Evolutionary conservation across 2,888 invertebrate genomes (phyloP), one percentile per base, ranked within the genome.

Genomic region (Cephus pygmeus): DNA sequence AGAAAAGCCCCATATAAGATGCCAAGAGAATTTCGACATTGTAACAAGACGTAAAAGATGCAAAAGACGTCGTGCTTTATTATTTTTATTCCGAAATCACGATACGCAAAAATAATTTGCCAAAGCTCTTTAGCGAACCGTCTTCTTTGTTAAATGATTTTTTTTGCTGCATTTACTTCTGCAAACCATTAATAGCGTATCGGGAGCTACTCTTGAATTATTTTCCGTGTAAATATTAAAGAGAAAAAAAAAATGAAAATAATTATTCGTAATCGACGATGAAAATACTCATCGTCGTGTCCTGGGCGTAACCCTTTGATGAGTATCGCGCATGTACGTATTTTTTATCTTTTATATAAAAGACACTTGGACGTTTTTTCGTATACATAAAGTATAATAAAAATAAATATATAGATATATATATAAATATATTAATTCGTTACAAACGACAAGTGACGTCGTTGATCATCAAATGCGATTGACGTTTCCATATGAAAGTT

Each of bases 201-300:
- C 56, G 56, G 9, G 56, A 56, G 56, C 9, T 56, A 23, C 56
- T 56, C 56, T 56, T 23, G 56, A 56, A 56, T 56, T 56, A 56
- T 23, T 56, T 56, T 56, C 56, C 23, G 56, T 56, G 56, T 56
- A 56, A 56, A 56, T 56, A 56, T 56, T 56, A 23, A 56, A 23
- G 23, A 56, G 80, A 15, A 12, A 69, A 76, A 12, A 35, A 30
- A 23, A 76, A 30, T 23, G 9, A 31, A 81, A 30, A 83, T 78
- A 82, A 81, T 84, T 85, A 84, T 84, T 84, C 81, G 81, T 78
- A 23, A 56, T 9, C 56, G 56, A 56, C 56, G 23, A 56, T 23
- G 56, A 56, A 56, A 15, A 23, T 23, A 6, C 23, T 56, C 56
- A 2, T 56, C 56, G 56, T 56, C 56, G 56, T 56, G 23, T 56